Percentiles rank a stretch among this genome's conserved stretches.
Evolutionary conservation across 1,140 invertebrate species (phyloP).

Genomic region (Zaprionus ornatus): DNA sequence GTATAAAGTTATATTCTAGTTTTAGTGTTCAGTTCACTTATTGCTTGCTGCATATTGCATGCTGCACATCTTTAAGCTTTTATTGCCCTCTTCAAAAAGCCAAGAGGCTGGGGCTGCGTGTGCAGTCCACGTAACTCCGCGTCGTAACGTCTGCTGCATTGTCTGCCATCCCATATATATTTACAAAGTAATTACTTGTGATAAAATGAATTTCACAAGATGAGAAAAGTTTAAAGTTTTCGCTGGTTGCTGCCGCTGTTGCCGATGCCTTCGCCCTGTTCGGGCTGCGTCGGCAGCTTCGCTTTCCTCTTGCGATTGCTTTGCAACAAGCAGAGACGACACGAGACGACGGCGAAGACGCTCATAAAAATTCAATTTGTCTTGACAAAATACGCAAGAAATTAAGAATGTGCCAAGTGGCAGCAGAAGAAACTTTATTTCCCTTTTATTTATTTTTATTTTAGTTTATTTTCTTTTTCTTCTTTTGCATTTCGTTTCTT

Average conservation of each 20-base stretch:
- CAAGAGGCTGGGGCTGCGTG: slow-evolving; percentile 48
- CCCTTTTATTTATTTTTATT: slow-evolving; percentile 60
- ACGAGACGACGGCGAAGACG: slow-evolving; percentile 42
- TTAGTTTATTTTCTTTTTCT: background rate
- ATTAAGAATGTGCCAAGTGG: slow-evolving; percentile 81
- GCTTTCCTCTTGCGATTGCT: slow-evolving; percentile 65
- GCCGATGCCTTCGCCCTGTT: slow-evolving; percentile 17
- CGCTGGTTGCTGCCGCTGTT: slow-evolving; percentile 26
- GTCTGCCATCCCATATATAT: slow-evolving; percentile 60
- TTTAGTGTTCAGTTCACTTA: background rate
- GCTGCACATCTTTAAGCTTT: slow-evolving; percentile 43
- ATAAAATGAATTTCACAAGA: slow-evolving; percentile 81
- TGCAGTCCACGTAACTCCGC: slow-evolving; percentile 39
- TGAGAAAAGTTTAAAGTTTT: slow-evolving; percentile 82
- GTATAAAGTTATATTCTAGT: background rate
- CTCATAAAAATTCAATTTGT: slow-evolving; percentile 82
- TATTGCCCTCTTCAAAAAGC: slow-evolving; percentile 54
- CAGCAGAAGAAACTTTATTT: slow-evolving; percentile 78
- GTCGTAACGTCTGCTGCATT: slow-evolving; percentile 54
- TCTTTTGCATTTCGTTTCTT: slow-evolving; percentile 12
- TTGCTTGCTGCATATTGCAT: slow-evolving; percentile 19
- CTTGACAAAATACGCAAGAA: slow-evolving; percentile 82
- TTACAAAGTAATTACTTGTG: slow-evolving; percentile 83
- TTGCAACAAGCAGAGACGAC: slow-evolving; percentile 26
- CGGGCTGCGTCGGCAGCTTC: slow-evolving; percentile 12